Conservation (phyloP, 2,797 vertebrate species). For the Coluber constrictor region DNA sequence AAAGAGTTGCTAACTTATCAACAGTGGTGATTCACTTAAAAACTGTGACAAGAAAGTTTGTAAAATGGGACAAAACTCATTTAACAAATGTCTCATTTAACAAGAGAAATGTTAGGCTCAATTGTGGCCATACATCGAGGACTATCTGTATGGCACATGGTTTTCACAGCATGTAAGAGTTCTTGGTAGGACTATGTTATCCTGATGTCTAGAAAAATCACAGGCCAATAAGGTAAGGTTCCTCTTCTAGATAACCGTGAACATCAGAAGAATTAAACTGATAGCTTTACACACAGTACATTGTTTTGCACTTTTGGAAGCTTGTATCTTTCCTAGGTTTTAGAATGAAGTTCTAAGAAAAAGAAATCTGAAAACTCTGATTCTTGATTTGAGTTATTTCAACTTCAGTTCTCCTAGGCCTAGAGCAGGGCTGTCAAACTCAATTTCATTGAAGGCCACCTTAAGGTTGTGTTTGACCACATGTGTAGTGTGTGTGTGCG, state of each 20-base stretch:
- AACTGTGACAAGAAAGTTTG: too few relatives aligned
- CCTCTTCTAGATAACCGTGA: background rate
- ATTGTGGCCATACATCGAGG: too few relatives aligned
- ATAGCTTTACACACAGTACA: accelerated
- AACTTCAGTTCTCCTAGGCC: background rate
- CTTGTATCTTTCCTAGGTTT: background rate
- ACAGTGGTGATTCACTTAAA: too few relatives aligned
- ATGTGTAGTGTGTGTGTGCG: too few relatives aligned
- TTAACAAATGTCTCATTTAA: too few relatives aligned
- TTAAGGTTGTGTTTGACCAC: too few relatives aligned
- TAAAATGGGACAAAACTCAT: too few relatives aligned
- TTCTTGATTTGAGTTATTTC: background rate
- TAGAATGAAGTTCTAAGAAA: background rate
- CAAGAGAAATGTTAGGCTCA: too few relatives aligned
- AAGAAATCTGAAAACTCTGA: background rate
- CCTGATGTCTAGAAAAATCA: accelerated
- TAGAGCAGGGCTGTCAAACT: too few relatives aligned
- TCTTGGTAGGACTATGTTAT: background rate
- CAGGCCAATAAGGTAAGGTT: background rate
- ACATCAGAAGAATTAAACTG: slow-evolving; percentile 1
- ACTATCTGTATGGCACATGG: background rate
- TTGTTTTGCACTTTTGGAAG: background rate
- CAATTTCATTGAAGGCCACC: too few relatives aligned
- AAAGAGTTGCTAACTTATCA: too few relatives aligned
- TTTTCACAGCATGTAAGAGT: background rate